Base-by-base conservation (phyloP, 2,113 vertebrate species). In the Hyaena hyaena region DNA sequence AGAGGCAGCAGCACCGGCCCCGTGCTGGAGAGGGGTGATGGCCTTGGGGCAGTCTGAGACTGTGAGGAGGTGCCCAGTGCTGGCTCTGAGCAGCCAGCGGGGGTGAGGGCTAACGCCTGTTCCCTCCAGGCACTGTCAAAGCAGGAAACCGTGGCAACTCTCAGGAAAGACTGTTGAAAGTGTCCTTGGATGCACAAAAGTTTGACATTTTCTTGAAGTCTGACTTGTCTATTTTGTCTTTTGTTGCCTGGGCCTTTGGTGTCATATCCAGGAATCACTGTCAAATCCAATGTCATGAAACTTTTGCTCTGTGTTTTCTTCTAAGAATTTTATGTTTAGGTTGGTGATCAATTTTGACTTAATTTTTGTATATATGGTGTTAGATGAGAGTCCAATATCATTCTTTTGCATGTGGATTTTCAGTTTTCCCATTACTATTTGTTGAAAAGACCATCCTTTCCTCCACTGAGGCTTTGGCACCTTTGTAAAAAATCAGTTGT, bases 381-480 rank as follows among this genome's bases (percentile, higher is more conserved):
- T 73, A 28, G 50, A 31, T n/a, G 58, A 83, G 79, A n/a, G 28
- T 69, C 77, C 50, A 82, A 10, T 19, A 68, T 91, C 63, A 68
- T 80, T 43, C 26, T 82, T 71, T 58, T 58, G 28, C 19, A 71
- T n/a, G 35, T n/a, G 35, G 50, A 15, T 55, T 21, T 55, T 28
- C 35, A 61, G 39, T 92, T 71, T 73, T 73, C 79, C 28, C 50
- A 73, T 39, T 39, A 73, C 14, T 35, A 14, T 23, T n/a, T 71
- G 35, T 71, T 71, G 50, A n/a, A 82, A 81, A 92, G 48, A 58
- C 50, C 55, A 21, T 92, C 35, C n/a, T 69, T 91, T n/a, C 39
- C 23, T 39, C 2, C 31, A 9, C 50, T 84, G 66, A 28, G 43
- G 39, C 61, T 33, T 84, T 84, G 68, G 23, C 10, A 92, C 23